Conservation (phyloP, 2,797 vertebrate genomes). For the Tapera naevia region DNA sequence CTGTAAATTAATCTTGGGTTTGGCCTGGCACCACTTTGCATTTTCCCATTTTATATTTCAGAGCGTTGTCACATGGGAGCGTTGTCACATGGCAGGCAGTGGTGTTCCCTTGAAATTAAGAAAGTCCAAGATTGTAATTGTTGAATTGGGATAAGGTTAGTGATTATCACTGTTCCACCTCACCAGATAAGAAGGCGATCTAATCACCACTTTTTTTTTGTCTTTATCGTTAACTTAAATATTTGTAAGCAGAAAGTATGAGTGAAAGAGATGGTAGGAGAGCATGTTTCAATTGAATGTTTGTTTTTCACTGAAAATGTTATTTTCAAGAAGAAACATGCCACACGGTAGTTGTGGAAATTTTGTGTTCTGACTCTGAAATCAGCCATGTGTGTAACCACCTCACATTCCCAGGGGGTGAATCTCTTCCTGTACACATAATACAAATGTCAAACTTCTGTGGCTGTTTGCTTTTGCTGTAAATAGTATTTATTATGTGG, state of each 20-base stretch:
- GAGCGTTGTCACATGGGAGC: neutral
- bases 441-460: neutral
- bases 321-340: neutral
- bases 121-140: neutral
- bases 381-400: neutral
- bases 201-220: neutral
- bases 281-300: neutral
- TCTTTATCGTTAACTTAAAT: neutral
- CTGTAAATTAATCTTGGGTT: neutral
- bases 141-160: neutral
- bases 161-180: neutral
- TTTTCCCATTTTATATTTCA: neutral
- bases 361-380: neutral
- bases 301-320: neutral
- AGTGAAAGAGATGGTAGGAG: neutral
- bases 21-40: neutral
- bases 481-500: neutral
- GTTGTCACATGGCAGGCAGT: neutral
- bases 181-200: neutral
- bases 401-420: neutral
- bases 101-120: neutral
- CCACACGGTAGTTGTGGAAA: neutral
- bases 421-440: neutral
- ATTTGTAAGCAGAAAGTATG: neutral
- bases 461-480: neutral